Evolutionary conservation across 2,113 vertebrate genomes (phyloP).

Genomic region (Lichenostomus cassidix): DNA sequence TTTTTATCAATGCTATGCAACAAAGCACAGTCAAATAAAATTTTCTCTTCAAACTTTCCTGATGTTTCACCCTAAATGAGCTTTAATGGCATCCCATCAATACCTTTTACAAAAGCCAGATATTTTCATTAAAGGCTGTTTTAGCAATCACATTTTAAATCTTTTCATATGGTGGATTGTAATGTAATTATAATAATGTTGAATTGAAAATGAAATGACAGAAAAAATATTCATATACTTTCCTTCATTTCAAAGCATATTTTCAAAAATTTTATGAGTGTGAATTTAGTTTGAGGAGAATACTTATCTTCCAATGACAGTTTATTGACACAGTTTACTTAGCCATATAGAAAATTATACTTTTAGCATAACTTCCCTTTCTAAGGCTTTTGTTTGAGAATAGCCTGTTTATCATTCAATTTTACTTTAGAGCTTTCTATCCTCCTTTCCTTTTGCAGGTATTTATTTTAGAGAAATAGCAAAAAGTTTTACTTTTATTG

Average conservation of each 20-base stretch:
- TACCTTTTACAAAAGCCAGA: neutral
- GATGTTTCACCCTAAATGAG: neutral
- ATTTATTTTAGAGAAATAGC: constrained; percentile 44
- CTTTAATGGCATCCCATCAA: neutral
- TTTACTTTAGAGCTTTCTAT: constrained; percentile 46
- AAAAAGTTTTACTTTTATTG: constrained; percentile 40
- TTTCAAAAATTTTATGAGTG: constrained; percentile 54
- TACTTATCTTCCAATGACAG: constrained; percentile 37
- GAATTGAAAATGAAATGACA: constrained; percentile 27
- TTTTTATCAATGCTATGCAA: neutral
- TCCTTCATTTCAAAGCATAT: constrained; percentile 53
- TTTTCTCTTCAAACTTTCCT: neutral
- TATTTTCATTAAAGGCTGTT: neutral
- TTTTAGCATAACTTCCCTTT: constrained; percentile 66
- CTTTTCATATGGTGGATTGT: neutral
- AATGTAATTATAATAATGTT: constrained; percentile 26
- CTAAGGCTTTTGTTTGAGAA: constrained; percentile 41
- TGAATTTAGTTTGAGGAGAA: constrained; percentile 53
- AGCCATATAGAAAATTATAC: constrained; percentile 46
- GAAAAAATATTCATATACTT: constrained; percentile 36
- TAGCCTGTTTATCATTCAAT: constrained; percentile 37
- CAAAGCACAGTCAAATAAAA: neutral
- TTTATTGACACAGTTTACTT: constrained; percentile 62
- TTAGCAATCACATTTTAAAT: constrained; percentile 21
- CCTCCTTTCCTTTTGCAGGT: constrained; percentile 54